These are phyloP conservation scores for Chionoecetes opilio DNA, from an alignment of 1,140 invertebrate genomes.

Conservation along the genomic window DNA sequence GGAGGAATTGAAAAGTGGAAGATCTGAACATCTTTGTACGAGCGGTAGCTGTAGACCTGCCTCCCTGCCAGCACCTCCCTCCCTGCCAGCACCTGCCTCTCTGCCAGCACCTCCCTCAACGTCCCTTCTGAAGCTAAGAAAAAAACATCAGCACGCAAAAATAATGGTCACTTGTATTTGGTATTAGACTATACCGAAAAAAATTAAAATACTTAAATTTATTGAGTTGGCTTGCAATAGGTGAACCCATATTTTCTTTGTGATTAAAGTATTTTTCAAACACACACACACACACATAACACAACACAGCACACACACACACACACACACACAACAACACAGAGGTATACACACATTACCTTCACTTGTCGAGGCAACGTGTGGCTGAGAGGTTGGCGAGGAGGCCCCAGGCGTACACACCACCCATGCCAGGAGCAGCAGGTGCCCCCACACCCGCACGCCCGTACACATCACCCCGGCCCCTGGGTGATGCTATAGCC, in stretches of 20 bases:
- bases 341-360: neutral
- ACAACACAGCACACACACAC: no score
- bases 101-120: slow-evolving; percentile 81
- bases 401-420: neutral
- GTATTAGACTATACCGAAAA: no score
- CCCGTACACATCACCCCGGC: neutral
- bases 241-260: no score
- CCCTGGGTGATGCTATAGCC: neutral
- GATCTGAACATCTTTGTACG: slow-evolving; percentile 83
- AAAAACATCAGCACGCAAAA: no score
- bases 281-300: no score
- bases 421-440: neutral
- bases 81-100: slow-evolving; percentile 82
- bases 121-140: slow-evolving; percentile 25
- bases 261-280: no score
- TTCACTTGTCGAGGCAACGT: neutral
- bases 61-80: slow-evolving; percentile 82
- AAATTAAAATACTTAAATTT: no score
- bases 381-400: neutral
- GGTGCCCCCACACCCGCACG: neutral
- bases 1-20: slow-evolving; percentile 82
- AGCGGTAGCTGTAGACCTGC: slow-evolving; percentile 82
- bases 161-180: no score
- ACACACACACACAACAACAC: no score
- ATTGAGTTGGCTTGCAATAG: no score